These are phyloP conservation scores for Acleris laterana DNA, from an alignment of 2,888 invertebrate genomes.

Conservation along the genomic window DNA sequence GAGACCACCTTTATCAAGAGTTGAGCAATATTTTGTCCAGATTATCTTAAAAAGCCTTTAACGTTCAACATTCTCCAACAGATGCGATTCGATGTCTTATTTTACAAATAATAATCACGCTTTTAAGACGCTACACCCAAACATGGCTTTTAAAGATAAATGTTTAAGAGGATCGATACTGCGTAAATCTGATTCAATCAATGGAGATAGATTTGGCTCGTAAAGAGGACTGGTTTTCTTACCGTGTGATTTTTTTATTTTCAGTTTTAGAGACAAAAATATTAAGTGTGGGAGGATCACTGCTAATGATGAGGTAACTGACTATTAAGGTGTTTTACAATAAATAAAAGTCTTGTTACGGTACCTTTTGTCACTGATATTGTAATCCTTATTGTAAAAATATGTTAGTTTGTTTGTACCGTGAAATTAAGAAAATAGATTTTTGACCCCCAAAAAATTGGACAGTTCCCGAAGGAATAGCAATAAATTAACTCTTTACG, in stretches of 20 bases:
- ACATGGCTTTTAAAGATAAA: conserved; percentile 54
- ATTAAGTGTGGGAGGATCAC: too few species aligned
- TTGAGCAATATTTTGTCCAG: conserved; percentile 71
- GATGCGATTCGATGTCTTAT: conserved; percentile 72
- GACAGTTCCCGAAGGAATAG: too few species aligned
- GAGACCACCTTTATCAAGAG: conserved; percentile 72
- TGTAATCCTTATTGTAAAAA: neutral
- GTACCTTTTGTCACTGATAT: neutral
- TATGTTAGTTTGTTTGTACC: neutral
- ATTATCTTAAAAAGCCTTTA: conserved; percentile 76
- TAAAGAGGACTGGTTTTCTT: neutral
- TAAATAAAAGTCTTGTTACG: too few species aligned
- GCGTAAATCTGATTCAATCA: conserved; percentile 34
- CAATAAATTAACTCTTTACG: too few species aligned
- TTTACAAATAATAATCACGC: conserved; percentile 74
- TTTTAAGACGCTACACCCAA: conserved; percentile 54
- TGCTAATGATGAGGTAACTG: too few species aligned
- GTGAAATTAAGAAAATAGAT: too few species aligned
- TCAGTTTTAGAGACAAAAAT: neutral
- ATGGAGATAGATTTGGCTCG: neutral
- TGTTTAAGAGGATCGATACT: conserved; percentile 37
- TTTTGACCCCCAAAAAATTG: too few species aligned
- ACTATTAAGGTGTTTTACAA: too few species aligned
- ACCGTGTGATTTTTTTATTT: conserved; percentile 1
- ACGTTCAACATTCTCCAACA: conserved; percentile 65